Base-by-base conservation (phyloP, 2,888 invertebrate genomes). In the Drosophila nigricruria region DNA sequence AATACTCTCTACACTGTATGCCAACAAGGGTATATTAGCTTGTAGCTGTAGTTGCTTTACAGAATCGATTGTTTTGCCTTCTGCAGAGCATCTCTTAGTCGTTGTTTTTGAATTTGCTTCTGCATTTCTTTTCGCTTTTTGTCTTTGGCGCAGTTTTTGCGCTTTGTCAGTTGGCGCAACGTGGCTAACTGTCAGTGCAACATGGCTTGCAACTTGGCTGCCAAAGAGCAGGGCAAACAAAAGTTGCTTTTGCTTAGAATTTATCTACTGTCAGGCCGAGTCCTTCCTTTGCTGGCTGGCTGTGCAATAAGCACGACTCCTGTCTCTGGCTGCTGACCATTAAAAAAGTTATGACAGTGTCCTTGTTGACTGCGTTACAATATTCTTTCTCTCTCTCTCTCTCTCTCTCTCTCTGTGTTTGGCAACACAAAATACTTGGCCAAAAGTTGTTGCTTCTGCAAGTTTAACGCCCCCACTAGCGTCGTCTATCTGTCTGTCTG, bases 291-390 rank as follows among this genome's bases (percentile, higher is more conserved):
- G 30, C 10, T 85, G 81, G 69, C 75, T 69, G 69, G 69, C 25
- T 27, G 3, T 25, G 2, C 70, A 43, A 10, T 42, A 32, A n/a
- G 54, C 23, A 43, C 43, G 25, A 18, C 40, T 38, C 27, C 42
- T 25, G 45, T 53, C 59, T 58, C 59, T 63, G 50, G 49, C 73
- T 76, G 18, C 58, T 71, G 82, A 78, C 82, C 81, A 83, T 86
- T 88, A 82, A 79, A 83, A 85, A 88, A 86, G 85, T 87, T 86
- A 86, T 86, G 86, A 86, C 88, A 86, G 75, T 82, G 78, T 86
- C 85, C 87, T 86, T 85, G 83, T 81, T 86, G 87, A 70, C 81
- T 86, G 73, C 72, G 75, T 73, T 79, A 79, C 81, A 69, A 76
- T 83, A 73, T 60, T 69, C 49, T 45, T 70, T 5, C 47, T 61